Evolutionary conservation across 2,113 vertebrate species (phyloP).

Genomic region (Ia io): DNA sequence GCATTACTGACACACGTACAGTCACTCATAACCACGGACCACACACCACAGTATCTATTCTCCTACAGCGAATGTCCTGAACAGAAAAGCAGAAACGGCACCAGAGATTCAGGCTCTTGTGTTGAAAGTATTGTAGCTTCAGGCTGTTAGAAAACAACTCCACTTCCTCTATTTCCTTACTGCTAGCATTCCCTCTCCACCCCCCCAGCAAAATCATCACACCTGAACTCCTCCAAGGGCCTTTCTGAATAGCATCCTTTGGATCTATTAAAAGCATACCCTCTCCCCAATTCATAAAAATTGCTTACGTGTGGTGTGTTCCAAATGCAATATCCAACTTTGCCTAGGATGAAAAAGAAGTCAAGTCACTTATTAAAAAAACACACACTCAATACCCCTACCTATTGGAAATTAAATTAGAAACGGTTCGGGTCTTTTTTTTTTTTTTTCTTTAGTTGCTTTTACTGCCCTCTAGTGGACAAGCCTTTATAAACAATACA

Average conservation of each 20-base stretch:
- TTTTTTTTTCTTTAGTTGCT: background rate
- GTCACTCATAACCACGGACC: background rate
- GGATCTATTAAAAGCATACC: background rate
- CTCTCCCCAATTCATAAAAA: background rate
- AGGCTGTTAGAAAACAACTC: background rate
- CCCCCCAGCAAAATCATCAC: background rate
- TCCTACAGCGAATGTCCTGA: background rate
- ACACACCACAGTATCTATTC: too few relatives aligned
- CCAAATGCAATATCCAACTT: slow-evolving; percentile 98
- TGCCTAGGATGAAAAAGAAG: slow-evolving; percentile 85
- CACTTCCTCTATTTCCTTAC: background rate
- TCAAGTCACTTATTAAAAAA: slow-evolving; percentile 1
- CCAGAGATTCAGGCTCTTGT: background rate
- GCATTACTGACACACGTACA: accelerated
- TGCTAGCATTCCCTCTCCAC: background rate
- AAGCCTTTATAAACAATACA: slow-evolving; percentile 24
- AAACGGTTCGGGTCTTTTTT: background rate
- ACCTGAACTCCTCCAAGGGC: background rate
- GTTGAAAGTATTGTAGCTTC: background rate
- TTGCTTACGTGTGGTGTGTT: slow-evolving; percentile 98
- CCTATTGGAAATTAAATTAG: background rate
- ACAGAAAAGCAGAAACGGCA: background rate
- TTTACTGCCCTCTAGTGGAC: slow-evolving; percentile 80
- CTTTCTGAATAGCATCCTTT: background rate
- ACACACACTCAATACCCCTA: background rate